phyloP scores from a whole-genome alignment of 2,113 vertebrate genomes.

The Nicator chloris region DNA sequence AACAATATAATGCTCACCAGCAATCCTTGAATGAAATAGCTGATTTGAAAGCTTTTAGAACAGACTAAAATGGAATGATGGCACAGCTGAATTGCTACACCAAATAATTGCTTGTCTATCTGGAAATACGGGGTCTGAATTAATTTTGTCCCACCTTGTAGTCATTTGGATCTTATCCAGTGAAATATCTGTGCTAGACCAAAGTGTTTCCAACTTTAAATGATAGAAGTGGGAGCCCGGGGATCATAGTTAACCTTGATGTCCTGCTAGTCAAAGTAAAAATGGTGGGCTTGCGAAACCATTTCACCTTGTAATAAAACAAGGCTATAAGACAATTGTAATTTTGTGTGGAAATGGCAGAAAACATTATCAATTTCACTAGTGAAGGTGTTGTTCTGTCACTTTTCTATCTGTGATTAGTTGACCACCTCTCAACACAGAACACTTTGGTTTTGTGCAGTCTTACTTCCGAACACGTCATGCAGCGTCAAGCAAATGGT shows the following conservation, averaged over 20 bases:
- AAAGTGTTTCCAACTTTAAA: not conserved
- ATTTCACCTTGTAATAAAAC: not conserved
- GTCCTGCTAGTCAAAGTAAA: not conserved
- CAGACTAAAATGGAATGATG: not conserved
- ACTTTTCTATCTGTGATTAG: not conserved
- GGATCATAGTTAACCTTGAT: not conserved
- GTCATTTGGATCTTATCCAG: not conserved
- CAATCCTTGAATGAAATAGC: not conserved
- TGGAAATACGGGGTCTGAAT: not conserved
- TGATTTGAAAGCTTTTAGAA: not conserved
- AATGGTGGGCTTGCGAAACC: not conserved
- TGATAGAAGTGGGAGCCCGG: accelerated
- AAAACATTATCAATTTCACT: not conserved
- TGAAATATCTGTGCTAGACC: not conserved
- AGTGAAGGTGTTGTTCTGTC: not conserved
- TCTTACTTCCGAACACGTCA: not conserved
- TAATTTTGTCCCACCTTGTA: not conserved
- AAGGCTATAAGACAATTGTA: not conserved
- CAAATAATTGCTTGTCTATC: not conserved
- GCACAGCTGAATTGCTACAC: not conserved
- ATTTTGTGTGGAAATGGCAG: not conserved
- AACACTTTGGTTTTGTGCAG: not conserved
- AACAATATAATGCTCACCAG: not conserved
- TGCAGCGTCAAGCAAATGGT: not conserved
- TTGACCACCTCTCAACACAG: not conserved